These are phyloP conservation scores for Chymomyza caudatula DNA, from an alignment of 2,888 invertebrate genomes.

Conservation along the genomic window DNA sequence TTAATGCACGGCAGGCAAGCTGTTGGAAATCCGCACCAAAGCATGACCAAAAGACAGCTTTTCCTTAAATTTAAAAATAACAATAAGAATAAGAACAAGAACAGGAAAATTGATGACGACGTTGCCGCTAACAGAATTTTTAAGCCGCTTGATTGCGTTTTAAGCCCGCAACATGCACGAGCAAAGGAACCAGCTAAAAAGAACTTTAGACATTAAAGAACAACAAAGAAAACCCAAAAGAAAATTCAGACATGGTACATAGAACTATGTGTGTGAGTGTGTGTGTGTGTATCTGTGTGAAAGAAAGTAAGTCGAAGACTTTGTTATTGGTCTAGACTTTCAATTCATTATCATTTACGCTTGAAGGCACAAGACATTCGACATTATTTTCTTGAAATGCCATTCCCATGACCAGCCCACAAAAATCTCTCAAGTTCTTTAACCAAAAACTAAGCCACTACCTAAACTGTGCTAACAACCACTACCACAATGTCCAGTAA, in stretches of 20 bases:
- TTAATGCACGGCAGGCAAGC: slow-evolving; percentile 32
- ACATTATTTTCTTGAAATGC: not conserved
- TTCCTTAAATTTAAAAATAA: slow-evolving; percentile 14
- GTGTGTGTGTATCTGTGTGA: not conserved
- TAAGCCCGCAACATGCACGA: slow-evolving; percentile 4
- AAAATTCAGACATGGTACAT: not conserved
- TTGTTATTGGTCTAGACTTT: not conserved
- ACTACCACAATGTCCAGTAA: slow-evolving; percentile 12
- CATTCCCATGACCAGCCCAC: not conserved
- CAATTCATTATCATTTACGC: not conserved
- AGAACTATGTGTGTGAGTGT: not conserved
- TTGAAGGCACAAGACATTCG: not conserved
- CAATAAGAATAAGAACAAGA: slow-evolving; percentile 8
- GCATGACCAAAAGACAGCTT: not conserved
- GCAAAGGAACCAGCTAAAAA: slow-evolving; percentile 4
- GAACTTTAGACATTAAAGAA: not conserved
- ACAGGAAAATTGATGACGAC: slow-evolving; percentile 6
- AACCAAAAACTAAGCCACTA: not conserved
- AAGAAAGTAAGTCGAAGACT: not conserved
- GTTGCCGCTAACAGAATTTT: slow-evolving; percentile 4
- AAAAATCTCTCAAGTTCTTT: not conserved
- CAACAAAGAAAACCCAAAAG: slow-evolving; percentile 3
- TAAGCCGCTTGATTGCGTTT: slow-evolving; percentile 35
- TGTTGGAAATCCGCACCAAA: not conserved
- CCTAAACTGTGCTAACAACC: not conserved